Evolutionary conservation across 2,113 vertebrate genomes (phyloP), one percentile per base, ranked within the genome.

Genomic region (Siniperca chuatsi): DNA sequence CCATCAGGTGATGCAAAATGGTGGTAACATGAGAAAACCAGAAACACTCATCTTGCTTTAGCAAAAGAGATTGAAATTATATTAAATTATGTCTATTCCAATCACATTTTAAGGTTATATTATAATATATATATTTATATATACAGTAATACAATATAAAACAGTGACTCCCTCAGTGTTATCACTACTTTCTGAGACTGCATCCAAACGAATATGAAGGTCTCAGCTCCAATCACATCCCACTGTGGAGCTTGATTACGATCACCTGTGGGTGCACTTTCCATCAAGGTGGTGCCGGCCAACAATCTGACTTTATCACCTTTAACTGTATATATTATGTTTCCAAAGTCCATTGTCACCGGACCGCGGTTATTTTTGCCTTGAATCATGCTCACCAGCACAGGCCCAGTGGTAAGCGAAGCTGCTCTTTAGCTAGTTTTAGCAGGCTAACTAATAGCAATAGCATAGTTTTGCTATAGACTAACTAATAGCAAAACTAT

Each of bases 391-490:
- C 57, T 94, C 72, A 84, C 65, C 54, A 92, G 90, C 83, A 83
- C 90, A 33, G 88, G 91, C 15, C 87, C 90, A 0, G 89, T 93
- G 93, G 93, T 94, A 74, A 92, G 92, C n/a, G 37, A 8, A 58
- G 15, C 13, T 54, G 2, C 6, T 18, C 64, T 58, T 58, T 0
- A 54, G n/a, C 40, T 48, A 7, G 10, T 29, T 48, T 15, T 18
- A 20, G 0, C 29, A 9, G 0, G 48, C 35, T 55, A 23, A n/a
- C 42, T 18, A 18, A 50, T 18, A 48, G 46, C 13, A 13, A 11
- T 44, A 44, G 44, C 44, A 1, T 44, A 4, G 6, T 25, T 55
- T 12, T 15, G 61, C 40, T 58, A 13, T 0, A 18, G 0, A 40
- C 10, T 57, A 16, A 11, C 40, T 35, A 55, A 37, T 8, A 33